Evolutionary conservation across 2,888 invertebrate genomes (phyloP), one percentile per base, ranked within the genome.

Genomic region (Zeuzera pyrina): DNA sequence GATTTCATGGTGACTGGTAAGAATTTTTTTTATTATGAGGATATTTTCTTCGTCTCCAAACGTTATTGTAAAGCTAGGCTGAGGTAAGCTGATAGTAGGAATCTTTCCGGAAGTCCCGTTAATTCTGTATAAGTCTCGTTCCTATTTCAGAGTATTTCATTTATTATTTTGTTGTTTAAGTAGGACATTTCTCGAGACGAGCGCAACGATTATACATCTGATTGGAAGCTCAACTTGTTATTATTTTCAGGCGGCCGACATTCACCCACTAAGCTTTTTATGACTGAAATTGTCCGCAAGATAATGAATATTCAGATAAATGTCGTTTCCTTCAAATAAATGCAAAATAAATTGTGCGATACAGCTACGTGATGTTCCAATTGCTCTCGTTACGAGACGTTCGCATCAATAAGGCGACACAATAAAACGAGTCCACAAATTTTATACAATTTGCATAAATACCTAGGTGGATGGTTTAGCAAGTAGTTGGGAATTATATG

Each of bases 181-280:
- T 48, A 43, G 34, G 39, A 42, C 51, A 42, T 52, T 51, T 44
- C 40, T 42, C 56, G 57, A 45, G 42, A 32, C 45, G 38, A 40
- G 33, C 33, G 26, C 40, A 37, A 45, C 48, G 55, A 64, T 66
- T 57, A 62, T 46, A 30, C 49, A 41, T 43, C 46, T 65, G 63
- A 72, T 72, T 68, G 67, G 57, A 42, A 48, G 67, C 66, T 76
- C 65, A 62, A 55, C 45, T 61, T 53, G 52, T 61, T 49, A 66
- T 68, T 61, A 61, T 29, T 28, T 31, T 47, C 41, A 48, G 52
- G 47, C 43, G 27, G 31, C 38, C 34, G 30, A 26, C 36, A 31
- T 36, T 33, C 36, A 42, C 30, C 34, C 38, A 41, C 43, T 43
- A 43, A 45, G 39, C 49, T 48, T 41, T 45, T 30, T 30, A 30